Evolutionary conservation across 2,113 vertebrate species (phyloP), one percentile per base, ranked within the genome.

Genomic region (Thalassoma bifasciatum): DNA sequence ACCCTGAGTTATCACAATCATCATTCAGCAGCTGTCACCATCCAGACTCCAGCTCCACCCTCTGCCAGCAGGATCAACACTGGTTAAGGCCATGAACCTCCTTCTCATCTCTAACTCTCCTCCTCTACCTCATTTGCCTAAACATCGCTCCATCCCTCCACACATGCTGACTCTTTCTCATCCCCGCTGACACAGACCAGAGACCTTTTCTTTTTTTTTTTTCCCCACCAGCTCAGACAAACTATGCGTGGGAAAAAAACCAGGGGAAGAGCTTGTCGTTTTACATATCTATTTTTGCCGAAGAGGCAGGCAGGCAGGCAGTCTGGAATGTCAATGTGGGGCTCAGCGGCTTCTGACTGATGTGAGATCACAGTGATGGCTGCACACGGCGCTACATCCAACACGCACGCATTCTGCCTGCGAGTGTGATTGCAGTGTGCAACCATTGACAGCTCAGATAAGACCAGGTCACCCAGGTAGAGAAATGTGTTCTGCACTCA

Each of bases 281-380:
- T 93, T 92, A 89, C 91, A 91, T 91, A 91, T 92, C 88, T 91
- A 92, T 93, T 92, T 93, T 90, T 91, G 86, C 87, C 77, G 81
- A 74, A 85, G 81, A 85, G 80, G 77, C 73, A 85, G 81, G 73
- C 74, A 72, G 77, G 72, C 75, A 83, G 77, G 82, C 89, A 85
- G 90, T 81, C 87, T 86, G 82, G 89, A 89, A 92, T 91, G 88
- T 86, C 90, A 91, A 90, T 89, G 88, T 80, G 77, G 75, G 74
- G 87, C 84, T 85, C 82, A 85, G 88, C 79, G 69, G 84, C 73
- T 59, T 84, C 81, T 92, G 88, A 92, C 83, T 92, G 91, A 91
- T 92, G 85, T 78, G 72, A 73, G 88, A 89, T 91, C 85, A 91
- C 87, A 89, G 85, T 81, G 82, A 87, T 69, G 79, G 85, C 67